A percentile compares a stretch with the other conserved stretches of the same genome.
Evolutionary conservation across 1,140 invertebrate species (phyloP).

Genomic region (Drosophila takahashii): DNA sequence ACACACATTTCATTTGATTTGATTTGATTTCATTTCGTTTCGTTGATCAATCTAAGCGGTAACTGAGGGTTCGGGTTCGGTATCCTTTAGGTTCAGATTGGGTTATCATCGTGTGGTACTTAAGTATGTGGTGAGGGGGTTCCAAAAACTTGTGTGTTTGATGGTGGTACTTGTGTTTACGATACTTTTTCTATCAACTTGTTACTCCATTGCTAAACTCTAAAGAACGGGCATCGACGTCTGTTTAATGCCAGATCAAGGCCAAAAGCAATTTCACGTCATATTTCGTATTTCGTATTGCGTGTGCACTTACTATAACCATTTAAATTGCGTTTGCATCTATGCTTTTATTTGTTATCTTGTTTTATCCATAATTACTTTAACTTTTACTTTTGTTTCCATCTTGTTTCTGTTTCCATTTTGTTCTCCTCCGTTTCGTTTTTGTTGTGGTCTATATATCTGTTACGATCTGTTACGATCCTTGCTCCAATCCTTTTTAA

Average conservation of each 20-base stretch:
- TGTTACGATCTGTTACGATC: slow-evolving; percentile 4
- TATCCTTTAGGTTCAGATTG: neutral
- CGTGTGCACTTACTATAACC: slow-evolving; percentile 23
- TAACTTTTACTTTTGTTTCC: neutral
- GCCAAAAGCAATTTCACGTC: slow-evolving; percentile 41
- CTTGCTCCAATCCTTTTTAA: slow-evolving; percentile 6
- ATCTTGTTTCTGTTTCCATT: slow-evolving; percentile 15
- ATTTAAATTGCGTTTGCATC: slow-evolving; percentile 25
- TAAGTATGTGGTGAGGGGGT: slow-evolving; percentile 5
- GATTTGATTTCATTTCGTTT: neutral
- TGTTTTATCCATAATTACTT: slow-evolving; percentile 1
- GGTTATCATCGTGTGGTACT: slow-evolving; percentile 1
- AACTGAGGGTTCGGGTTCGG: neutral
- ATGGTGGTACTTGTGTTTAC: slow-evolving; percentile 42
- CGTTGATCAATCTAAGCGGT: neutral
- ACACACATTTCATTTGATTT: too few species aligned
- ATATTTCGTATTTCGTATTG: slow-evolving; percentile 9
- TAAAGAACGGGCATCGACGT: slow-evolving; percentile 27
- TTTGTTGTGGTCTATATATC: slow-evolving; percentile 8
- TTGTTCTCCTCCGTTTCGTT: slow-evolving; percentile 11
- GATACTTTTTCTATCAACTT: slow-evolving; percentile 28
- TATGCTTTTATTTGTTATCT: slow-evolving; percentile 10
- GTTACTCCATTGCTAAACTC: slow-evolving; percentile 17
- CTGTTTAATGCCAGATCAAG: slow-evolving; percentile 43
- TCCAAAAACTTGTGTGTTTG: slow-evolving; percentile 8